Evolutionary conservation across 2,888 invertebrate genomes (phyloP).

Genomic region (Eilema depressum): DNA sequence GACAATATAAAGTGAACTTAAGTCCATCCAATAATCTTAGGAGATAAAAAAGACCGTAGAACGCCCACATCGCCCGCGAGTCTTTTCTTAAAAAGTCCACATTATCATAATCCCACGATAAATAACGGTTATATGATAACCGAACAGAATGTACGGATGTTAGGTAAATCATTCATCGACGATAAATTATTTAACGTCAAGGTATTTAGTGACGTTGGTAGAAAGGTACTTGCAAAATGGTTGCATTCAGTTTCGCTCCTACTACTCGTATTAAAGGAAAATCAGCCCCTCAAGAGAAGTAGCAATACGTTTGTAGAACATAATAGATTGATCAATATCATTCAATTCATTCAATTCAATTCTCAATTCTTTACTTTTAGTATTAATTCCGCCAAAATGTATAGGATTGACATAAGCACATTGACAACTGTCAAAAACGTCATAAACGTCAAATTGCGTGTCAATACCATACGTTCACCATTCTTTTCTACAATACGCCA

Average conservation of each 20-base stretch:
- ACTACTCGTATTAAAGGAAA: neutral
- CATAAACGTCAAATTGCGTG: too few relatives aligned
- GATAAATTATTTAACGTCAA: constrained; percentile 24
- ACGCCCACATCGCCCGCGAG: constrained; percentile 41
- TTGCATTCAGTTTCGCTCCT: neutral
- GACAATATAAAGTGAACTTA: constrained; percentile 33
- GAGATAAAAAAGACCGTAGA: constrained; percentile 38
- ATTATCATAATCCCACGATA: constrained; percentile 64
- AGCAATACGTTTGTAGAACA: too few relatives aligned
- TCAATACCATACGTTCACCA: too few relatives aligned
- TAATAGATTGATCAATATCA: too few relatives aligned
- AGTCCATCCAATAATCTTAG: constrained; percentile 34
- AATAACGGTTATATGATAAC: constrained; percentile 60
- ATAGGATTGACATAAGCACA: too few relatives aligned
- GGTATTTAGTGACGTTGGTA: constrained; percentile 26
- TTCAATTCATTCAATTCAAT: too few relatives aligned
- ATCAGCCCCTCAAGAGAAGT: too few relatives aligned
- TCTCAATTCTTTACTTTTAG: too few relatives aligned
- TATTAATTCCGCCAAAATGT: too few relatives aligned
- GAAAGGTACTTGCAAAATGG: neutral
- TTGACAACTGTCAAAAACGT: too few relatives aligned
- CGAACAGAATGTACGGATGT: constrained; percentile 45
- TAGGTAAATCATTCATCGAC: constrained; percentile 50
- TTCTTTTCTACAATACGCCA: too few relatives aligned
- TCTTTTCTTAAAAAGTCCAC: constrained; percentile 36